Conservation (phyloP, 2,888 invertebrate species). For the Periphyllus acericola region DNA sequence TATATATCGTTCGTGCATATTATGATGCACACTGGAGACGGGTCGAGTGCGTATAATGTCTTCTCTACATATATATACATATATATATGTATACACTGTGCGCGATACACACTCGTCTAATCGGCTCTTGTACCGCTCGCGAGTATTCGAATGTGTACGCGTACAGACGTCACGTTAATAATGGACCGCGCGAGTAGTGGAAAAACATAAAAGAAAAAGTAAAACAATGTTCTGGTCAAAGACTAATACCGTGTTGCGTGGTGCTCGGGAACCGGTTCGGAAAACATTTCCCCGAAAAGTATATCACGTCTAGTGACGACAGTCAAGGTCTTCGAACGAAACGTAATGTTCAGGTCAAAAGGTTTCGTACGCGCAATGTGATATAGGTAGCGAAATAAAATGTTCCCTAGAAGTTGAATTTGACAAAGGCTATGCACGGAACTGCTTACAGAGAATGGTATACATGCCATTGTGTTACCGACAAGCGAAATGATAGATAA, state of each 20-base stretch:
- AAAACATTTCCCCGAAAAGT: neutral
- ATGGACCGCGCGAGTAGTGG: too few species aligned
- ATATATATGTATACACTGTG: neutral
- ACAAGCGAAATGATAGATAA: too few species aligned
- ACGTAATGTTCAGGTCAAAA: neutral
- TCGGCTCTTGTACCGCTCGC: neutral
- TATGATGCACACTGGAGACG: neutral
- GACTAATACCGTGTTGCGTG: neutral
- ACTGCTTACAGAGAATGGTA: too few species aligned
- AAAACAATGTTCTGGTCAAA: neutral
- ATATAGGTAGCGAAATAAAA: too few species aligned
- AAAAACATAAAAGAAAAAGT: too few species aligned
- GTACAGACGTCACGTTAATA: neutral
- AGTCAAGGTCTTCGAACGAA: neutral
- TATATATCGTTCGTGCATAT: neutral
- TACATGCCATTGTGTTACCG: too few species aligned
- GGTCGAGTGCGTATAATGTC: neutral
- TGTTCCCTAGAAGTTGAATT: too few species aligned
- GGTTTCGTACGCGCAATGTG: too few species aligned
- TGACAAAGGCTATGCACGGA: too few species aligned
- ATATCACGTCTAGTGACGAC: neutral
- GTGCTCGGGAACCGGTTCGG: neutral
- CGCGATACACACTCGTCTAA: too few species aligned
- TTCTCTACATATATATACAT: neutral
- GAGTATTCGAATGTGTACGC: neutral